Evolutionary conservation across 2,797 vertebrate genomes (phyloP).

Genomic region (Antennarius maculatus): DNA sequence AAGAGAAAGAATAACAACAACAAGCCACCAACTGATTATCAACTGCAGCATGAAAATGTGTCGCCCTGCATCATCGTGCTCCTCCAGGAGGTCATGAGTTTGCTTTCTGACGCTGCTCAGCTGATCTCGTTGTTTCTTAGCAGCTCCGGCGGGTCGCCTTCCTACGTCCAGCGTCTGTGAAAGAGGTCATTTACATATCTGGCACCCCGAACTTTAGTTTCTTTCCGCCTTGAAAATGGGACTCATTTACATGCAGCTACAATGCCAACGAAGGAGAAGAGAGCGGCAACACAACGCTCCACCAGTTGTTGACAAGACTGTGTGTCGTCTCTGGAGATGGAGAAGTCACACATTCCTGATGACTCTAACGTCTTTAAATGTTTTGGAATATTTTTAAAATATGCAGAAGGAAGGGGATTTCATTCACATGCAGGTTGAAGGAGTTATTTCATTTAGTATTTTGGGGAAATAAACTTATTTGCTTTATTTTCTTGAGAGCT

Average conservation of each 20-base stretch:
- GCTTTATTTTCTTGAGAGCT: too few species aligned
- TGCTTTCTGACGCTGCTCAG: constrained; percentile 27
- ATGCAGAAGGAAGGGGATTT: background rate
- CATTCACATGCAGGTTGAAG: constrained; percentile 7
- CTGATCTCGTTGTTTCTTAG: constrained; percentile 36
- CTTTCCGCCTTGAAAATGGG: constrained; percentile 49
- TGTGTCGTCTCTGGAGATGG: constrained; percentile 17
- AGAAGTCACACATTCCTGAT: constrained; percentile 24
- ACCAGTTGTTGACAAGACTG: constrained; percentile 24
- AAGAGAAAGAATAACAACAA: constrained; percentile 30
- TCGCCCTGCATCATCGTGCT: constrained; percentile 4
- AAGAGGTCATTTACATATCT: constrained; percentile 56
- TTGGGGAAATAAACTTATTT: background rate
- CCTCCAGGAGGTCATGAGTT: background rate
- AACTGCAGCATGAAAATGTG: constrained; percentile 35
- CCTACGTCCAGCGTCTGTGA: constrained; percentile 8
- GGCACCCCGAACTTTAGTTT: constrained; percentile 29
- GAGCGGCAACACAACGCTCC: constrained; percentile 32
- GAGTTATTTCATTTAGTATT: background rate
- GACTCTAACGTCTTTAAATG: constrained; percentile 4
- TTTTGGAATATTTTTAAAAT: background rate
- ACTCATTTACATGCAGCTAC: constrained; percentile 63
- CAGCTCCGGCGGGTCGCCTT: constrained; percentile 8
- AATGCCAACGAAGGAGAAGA: constrained; percentile 48
- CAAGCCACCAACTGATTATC: constrained; percentile 41